Conservation (phyloP, 2,888 invertebrate species). For the Bedellia somnulentella region DNA sequence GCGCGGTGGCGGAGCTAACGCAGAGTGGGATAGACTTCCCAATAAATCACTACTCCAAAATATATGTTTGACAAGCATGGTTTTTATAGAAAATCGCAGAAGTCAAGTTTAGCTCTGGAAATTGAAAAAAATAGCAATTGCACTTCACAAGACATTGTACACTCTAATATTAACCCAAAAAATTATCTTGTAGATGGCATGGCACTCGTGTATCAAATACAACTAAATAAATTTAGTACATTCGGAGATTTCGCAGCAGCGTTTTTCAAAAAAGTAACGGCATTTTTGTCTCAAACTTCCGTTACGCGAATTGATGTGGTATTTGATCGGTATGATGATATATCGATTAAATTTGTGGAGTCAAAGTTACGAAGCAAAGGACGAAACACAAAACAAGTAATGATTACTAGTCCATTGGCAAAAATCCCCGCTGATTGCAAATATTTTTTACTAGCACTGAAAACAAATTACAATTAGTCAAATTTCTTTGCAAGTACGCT, state of each 20-base stretch:
- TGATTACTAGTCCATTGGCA: neutral
- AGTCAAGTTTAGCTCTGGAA: neutral
- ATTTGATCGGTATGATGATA: neutral
- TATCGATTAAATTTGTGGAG: neutral
- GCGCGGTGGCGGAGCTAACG: no score
- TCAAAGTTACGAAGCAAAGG: neutral
- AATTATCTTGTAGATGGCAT: neutral
- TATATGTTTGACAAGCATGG: neutral
- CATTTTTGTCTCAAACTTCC: neutral
- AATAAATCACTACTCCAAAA: no score
- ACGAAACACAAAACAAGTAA: neutral
- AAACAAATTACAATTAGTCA: neutral
- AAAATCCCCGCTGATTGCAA: neutral
- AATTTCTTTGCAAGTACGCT: neutral
- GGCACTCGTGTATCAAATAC: neutral
- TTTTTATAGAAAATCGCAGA: neutral
- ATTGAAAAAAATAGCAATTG: neutral
- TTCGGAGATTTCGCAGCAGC: constrained; percentile 1
- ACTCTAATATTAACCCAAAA: neutral
- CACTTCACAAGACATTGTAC: neutral
- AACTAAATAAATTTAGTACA: neutral
- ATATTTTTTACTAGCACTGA: neutral
- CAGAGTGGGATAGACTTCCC: no score
- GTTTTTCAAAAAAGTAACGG: neutral
- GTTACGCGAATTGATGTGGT: neutral